Base-by-base conservation (phyloP, 2,888 invertebrate species). In the Empis livida region DNA sequence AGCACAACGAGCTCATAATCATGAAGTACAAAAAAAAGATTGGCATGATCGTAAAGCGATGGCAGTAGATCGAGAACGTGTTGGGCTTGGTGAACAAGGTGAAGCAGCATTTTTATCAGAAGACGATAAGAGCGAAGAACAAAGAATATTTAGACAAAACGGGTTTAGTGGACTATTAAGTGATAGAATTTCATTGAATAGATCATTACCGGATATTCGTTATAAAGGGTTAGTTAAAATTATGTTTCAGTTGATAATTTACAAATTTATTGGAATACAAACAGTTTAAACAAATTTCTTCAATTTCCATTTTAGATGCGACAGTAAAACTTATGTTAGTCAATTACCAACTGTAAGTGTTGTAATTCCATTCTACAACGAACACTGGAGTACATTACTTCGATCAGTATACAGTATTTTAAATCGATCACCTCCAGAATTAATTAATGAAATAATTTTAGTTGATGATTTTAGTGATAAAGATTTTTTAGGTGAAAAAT, bases 101-200 rank as follows among this genome's bases (percentile, higher is more conserved):
- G 64, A 68, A 47, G 73, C 82, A 0, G 84, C 84, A 1, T 71
- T 72, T 55, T 67, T 87, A 5, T 67, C 79, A 0, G 64, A 73
- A n/a, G 68, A 75, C 11, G 77, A 80, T 9, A 74, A 77, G 11
- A 66, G 68, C 1, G 57, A 77, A 41, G 87, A 89, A 60, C 76
- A 83, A 42, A 67, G 73, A 41, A 64, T 91, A 17, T 95, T 88
- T 62, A 74, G 80, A 59, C 83, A 82, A 13, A 96, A 97, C 65
- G 96, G 96, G 1, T 97, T 95, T 64, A 94, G 95, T 65, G 96
- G 86, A 0, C 81, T 86, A 1, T 74, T 90, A 13, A 94, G 94
- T 63, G 96, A 97, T 70, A 78, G 78, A 59, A 94, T 97, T 54
- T 80, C 92, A 0, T 57, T 96, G 13, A 85, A 94, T 68, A 77